phyloP scores from a whole-genome alignment of 2,888 invertebrate species.

The Alcis repandata region DNA sequence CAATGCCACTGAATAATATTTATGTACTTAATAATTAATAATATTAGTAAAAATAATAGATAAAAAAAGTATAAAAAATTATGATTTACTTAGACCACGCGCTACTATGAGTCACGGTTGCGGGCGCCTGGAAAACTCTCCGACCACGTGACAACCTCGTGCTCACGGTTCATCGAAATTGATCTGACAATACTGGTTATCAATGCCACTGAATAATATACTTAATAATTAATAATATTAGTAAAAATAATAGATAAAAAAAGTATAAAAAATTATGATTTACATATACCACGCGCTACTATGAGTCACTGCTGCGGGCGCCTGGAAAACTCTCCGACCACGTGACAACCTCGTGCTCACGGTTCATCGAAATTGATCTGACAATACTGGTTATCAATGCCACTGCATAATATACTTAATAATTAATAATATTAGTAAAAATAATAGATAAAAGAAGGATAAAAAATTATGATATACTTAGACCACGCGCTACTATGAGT shows the following conservation, averaged over 20 bases:
- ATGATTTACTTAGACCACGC: slow-evolving; percentile 30
- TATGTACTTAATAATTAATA: no score
- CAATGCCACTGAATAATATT: no score
- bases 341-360: neutral
- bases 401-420: neutral
- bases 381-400: neutral
- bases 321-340: slow-evolving; percentile 1
- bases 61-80: no score
- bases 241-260: no score
- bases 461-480: no score
- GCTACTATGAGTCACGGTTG: slow-evolving; percentile 10
- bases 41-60: no score
- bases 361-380: neutral
- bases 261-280: no score
- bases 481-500: slow-evolving; percentile 24
- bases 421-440: no score
- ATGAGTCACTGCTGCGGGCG: neutral
- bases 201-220: neutral
- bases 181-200: neutral
- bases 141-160: neutral
- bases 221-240: neutral
- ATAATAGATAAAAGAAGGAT: no score
- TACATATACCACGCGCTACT: slow-evolving; percentile 29
- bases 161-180: neutral
- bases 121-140: neutral